Evolutionary conservation across 2,797 vertebrate genomes (phyloP).

Genomic region (Eulemur rubriventer): DNA sequence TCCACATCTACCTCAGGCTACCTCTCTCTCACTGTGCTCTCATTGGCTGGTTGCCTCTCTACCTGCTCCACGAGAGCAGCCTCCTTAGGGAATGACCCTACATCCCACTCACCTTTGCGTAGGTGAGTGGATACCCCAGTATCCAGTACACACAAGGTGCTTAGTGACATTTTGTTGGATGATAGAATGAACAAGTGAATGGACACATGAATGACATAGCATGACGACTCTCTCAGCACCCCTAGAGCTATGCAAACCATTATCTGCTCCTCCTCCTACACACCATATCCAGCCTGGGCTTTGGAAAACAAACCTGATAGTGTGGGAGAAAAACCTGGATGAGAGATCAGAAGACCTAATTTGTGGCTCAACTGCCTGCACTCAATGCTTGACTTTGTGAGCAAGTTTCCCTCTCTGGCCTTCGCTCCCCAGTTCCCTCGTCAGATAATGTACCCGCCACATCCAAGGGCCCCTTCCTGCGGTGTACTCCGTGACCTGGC

Average conservation of each 20-base stretch:
- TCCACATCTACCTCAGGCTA: neutral
- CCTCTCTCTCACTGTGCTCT: neutral
- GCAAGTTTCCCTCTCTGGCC: neutral
- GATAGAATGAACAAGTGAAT: neutral
- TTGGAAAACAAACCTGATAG: neutral
- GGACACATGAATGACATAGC: neutral
- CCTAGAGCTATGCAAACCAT: neutral
- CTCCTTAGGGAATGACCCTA: neutral
- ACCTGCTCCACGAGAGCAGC: neutral
- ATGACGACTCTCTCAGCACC: neutral
- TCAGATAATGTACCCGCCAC: neutral
- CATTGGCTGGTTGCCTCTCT: neutral
- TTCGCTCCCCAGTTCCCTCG: neutral
- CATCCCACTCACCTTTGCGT: too few relatives aligned
- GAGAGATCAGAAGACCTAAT: neutral
- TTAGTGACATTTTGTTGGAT: neutral
- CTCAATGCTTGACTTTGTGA: neutral
- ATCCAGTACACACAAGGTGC: neutral
- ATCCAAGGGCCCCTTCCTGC: neutral
- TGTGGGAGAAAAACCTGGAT: neutral
- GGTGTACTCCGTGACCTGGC: fast-evolving
- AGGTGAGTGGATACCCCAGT: too few relatives aligned
- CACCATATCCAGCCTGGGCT: neutral
- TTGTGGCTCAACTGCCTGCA: neutral
- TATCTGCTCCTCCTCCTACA: neutral